phyloP scores from a whole-genome alignment of 1,140 invertebrate genomes.

The Diuraphis noxia region DNA sequence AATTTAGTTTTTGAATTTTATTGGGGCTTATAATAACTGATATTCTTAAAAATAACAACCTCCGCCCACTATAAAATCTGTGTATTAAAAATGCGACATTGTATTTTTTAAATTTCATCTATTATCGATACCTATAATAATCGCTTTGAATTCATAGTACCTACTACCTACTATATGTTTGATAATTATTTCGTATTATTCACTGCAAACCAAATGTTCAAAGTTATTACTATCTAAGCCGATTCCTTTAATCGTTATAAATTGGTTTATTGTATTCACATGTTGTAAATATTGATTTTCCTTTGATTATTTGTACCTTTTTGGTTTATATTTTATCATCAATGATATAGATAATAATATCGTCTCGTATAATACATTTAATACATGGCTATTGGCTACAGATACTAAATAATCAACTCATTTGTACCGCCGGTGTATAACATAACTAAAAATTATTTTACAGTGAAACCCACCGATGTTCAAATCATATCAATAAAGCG shows the following conservation, averaged over 20 bases:
- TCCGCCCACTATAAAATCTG: no score
- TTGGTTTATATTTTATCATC: background rate
- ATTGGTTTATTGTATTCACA: background rate
- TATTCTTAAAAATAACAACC: no score
- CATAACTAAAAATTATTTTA: background rate
- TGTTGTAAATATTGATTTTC: background rate
- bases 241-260: background rate
- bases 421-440: background rate
- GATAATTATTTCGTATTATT: no score
- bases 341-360: background rate
- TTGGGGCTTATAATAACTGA: no score
- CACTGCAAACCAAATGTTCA: background rate
- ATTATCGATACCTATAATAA: no score
- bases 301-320: background rate
- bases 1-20: no score
- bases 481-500: background rate
- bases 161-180: no score
- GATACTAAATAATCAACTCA: background rate
- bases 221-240: background rate
- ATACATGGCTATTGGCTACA: background rate
- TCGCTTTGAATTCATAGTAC: no score
- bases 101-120: no score
- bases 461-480: conserved; percentile 5
- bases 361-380: background rate
- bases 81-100: no score